Conservation (phyloP, 1,140 invertebrate species). For the Drosophila sucinea region DNA sequence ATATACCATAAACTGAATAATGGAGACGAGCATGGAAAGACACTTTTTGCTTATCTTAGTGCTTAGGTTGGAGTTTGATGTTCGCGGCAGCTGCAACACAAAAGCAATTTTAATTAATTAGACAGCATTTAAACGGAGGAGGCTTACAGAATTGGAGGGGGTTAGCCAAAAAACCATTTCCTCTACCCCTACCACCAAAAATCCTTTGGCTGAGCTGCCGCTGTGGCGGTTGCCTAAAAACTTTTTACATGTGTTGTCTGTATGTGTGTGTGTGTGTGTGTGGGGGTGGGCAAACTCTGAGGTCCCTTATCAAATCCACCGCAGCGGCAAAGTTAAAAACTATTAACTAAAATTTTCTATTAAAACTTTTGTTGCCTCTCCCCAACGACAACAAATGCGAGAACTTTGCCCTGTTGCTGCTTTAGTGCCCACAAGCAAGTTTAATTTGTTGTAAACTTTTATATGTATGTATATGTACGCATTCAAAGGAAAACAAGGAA, state of each 20-base stretch:
- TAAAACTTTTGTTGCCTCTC: slow-evolving; percentile 66
- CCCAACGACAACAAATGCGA: slow-evolving; percentile 10
- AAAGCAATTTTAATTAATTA: slow-evolving; percentile 79
- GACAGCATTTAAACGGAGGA: slow-evolving; percentile 36
- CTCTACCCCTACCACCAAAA: slow-evolving; percentile 7
- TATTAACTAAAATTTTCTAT: slow-evolving; percentile 81
- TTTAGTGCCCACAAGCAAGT: slow-evolving; percentile 70
- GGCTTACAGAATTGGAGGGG: not conserved
- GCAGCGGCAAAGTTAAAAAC: slow-evolving; percentile 70
- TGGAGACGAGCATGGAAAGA: not conserved
- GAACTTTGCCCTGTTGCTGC: slow-evolving; percentile 29
- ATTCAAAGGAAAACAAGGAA: slow-evolving; percentile 58
- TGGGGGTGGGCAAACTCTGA: slow-evolving; percentile 11
- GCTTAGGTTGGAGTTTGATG: slow-evolving; percentile 65
- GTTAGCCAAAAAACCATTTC: slow-evolving; percentile 18
- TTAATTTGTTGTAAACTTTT: slow-evolving; percentile 80
- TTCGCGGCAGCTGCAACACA: slow-evolving; percentile 51
- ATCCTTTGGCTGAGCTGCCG: slow-evolving; percentile 18
- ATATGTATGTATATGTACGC: not conserved
- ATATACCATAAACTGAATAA: not conserved
- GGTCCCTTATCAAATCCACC: slow-evolving; percentile 79
- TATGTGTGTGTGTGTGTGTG: not conserved
- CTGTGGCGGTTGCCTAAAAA: slow-evolving; percentile 51
- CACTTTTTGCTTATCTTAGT: slow-evolving; percentile 73
- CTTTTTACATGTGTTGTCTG: slow-evolving; percentile 62